A percentile compares a stretch with the other conserved stretches of the same genome.
Conservation (phyloP, 2,888 invertebrate genomes). For the Ariolimax columbianus region DNA sequence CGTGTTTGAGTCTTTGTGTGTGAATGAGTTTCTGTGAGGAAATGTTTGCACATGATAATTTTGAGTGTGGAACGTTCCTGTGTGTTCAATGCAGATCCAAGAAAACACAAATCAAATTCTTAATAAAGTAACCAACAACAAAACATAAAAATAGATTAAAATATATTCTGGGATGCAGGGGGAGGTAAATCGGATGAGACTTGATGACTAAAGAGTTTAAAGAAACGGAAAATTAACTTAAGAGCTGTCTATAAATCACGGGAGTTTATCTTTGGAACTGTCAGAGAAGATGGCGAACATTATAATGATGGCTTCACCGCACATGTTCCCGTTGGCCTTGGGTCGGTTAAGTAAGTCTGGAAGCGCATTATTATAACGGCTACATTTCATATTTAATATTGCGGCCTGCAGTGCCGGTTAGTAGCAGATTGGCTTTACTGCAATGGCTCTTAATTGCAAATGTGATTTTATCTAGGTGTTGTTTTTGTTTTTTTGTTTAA, state of each 20-base stretch:
- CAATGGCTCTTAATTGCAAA: background rate
- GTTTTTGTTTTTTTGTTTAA: no score
- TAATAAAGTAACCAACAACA: no score
- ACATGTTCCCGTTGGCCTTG: background rate
- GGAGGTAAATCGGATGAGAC: background rate
- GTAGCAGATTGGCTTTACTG: background rate
- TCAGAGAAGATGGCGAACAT: slow-evolving; percentile 14
- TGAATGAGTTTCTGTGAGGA: no score
- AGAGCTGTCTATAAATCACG: slow-evolving; percentile 13
- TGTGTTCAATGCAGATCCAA: no score
- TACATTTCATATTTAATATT: slow-evolving; percentile 29
- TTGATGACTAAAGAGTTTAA: slow-evolving; percentile 4
- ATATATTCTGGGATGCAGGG: background rate
- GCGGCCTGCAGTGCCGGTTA: background rate
- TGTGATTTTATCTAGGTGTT: no score
- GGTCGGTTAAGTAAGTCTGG: background rate
- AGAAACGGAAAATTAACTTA: slow-evolving; percentile 25
- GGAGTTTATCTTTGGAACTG: background rate
- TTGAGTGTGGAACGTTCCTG: no score
- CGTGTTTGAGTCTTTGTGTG: no score
- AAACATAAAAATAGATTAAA: no score
- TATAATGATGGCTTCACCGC: slow-evolving; percentile 28
- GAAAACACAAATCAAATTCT: no score
- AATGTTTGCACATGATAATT: no score
- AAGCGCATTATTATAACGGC: background rate